Conservation (phyloP, 2,888 invertebrate genomes). For the Drosophila testacea region DNA sequence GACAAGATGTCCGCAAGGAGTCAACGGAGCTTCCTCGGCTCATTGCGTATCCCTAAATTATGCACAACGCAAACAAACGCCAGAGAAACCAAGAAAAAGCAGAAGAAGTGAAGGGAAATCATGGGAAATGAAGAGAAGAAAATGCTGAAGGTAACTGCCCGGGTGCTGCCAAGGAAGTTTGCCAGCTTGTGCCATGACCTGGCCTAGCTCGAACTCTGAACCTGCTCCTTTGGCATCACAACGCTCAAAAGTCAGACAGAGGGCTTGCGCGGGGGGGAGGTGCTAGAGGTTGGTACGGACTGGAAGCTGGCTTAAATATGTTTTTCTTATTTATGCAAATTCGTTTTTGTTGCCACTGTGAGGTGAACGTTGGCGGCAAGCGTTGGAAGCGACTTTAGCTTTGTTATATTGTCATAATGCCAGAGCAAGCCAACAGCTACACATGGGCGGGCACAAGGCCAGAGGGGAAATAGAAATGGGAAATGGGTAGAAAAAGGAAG, state of each 20-base stretch:
- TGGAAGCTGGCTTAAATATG: slow-evolving; percentile 67
- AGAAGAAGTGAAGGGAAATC: slow-evolving; percentile 7
- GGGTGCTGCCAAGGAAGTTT: slow-evolving; percentile 62
- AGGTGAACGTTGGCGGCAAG: slow-evolving; percentile 35
- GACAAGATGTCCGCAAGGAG: slow-evolving; percentile 61
- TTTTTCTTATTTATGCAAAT: slow-evolving; percentile 79
- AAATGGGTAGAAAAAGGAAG: neutral
- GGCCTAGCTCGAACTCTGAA: slow-evolving; percentile 71
- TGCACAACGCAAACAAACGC: slow-evolving; percentile 55
- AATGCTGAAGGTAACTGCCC: slow-evolving; percentile 50
- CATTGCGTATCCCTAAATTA: slow-evolving; percentile 74
- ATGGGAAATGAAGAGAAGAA: neutral
- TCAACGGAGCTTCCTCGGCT: slow-evolving; percentile 54
- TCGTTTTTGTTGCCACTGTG: slow-evolving; percentile 71
- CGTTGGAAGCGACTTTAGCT: slow-evolving; percentile 53
- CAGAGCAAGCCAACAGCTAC: slow-evolving; percentile 29
- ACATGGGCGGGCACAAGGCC: slow-evolving; percentile 23
- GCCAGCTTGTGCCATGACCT: slow-evolving; percentile 72
- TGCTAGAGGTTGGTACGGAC: neutral
- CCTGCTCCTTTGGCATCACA: slow-evolving; percentile 55
- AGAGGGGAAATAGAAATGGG: neutral
- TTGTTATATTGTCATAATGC: slow-evolving; percentile 74
- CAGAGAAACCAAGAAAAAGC: slow-evolving; percentile 14
- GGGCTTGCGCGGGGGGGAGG: neutral
- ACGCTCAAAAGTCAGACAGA: slow-evolving; percentile 53